These are phyloP conservation scores for Coboldia fuscipes DNA, from an alignment of 1,140 invertebrate genomes.

Conservation along the genomic window DNA sequence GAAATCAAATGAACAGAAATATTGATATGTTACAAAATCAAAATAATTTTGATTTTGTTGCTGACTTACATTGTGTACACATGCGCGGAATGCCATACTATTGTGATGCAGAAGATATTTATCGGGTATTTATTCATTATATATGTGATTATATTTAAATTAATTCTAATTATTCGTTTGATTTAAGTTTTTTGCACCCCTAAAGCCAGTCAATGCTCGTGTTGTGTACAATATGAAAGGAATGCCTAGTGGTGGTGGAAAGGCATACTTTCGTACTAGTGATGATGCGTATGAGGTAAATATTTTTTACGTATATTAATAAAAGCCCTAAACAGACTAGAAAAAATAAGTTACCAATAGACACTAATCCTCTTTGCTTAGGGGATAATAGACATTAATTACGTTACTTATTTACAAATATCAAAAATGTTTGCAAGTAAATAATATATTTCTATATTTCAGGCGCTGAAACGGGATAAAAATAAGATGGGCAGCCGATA, in stretches of 20 bases:
- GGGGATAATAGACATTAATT: too few species aligned
- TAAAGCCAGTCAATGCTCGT: slow-evolving; percentile 16
- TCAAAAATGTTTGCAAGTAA: too few species aligned
- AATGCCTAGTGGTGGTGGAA: slow-evolving; percentile 75
- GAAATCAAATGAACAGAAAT: too few species aligned
- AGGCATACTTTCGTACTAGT: slow-evolving; percentile 58
- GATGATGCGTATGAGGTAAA: too few species aligned
- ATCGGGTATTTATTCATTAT: slow-evolving; percentile 9
- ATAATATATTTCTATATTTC: too few species aligned
- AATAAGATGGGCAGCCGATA: slow-evolving; percentile 78
- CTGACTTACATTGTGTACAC: slow-evolving; percentile 13
- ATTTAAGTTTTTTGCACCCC: slow-evolving; percentile 18
- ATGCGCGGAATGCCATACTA: slow-evolving; percentile 19
- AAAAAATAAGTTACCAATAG: too few species aligned
- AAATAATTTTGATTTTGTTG: too few species aligned
- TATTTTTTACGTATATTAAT: too few species aligned
- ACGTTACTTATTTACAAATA: too few species aligned
- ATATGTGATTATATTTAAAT: neutral
- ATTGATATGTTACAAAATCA: too few species aligned
- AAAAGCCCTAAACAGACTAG: too few species aligned
- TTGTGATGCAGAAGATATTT: slow-evolving; percentile 19
- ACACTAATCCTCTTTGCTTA: too few species aligned
- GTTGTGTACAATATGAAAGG: slow-evolving; percentile 34
- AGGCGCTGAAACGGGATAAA: slow-evolving; percentile 57
- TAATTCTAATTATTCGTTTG: neutral